phyloP scores from a whole-genome alignment of 2,113 vertebrate genomes.

The Halcyon malimbica region DNA sequence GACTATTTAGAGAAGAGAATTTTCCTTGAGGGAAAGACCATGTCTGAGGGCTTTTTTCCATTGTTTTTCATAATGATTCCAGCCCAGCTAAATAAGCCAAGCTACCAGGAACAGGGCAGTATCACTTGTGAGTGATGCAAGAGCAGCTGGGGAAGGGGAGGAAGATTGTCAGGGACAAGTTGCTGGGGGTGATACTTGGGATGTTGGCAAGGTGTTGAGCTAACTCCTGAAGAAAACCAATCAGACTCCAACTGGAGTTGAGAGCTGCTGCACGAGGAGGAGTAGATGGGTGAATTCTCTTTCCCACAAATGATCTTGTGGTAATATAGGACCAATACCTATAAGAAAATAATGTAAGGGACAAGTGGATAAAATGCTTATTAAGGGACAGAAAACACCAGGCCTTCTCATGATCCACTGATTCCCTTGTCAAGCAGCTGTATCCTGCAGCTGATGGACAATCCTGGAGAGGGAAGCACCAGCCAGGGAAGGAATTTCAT shows the following conservation, averaged over 20 bases:
- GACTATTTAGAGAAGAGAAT: constrained; percentile 2
- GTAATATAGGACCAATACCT: background rate
- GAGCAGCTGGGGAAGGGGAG: background rate
- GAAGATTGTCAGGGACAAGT: background rate
- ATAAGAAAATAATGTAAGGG: background rate
- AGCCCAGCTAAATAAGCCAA: background rate
- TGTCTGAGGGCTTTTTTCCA: background rate
- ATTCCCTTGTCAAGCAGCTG: background rate
- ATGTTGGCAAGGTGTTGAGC: background rate
- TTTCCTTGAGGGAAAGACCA: background rate
- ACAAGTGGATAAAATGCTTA: background rate
- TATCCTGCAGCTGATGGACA: background rate
- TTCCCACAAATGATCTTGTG: background rate
- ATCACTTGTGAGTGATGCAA: background rate
- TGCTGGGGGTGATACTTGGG: background rate
- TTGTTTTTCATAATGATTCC: background rate
- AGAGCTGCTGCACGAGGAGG: background rate
- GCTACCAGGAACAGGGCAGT: background rate
- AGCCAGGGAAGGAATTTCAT: background rate
- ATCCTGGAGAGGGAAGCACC: background rate
- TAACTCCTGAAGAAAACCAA: background rate
- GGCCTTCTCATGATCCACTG: background rate
- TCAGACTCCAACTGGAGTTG: background rate
- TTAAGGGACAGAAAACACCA: background rate
- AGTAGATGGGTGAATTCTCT: background rate